These are phyloP conservation scores for Harpalus rufipes DNA, from an alignment of 2,888 invertebrate genomes.

Conservation along the genomic window DNA sequence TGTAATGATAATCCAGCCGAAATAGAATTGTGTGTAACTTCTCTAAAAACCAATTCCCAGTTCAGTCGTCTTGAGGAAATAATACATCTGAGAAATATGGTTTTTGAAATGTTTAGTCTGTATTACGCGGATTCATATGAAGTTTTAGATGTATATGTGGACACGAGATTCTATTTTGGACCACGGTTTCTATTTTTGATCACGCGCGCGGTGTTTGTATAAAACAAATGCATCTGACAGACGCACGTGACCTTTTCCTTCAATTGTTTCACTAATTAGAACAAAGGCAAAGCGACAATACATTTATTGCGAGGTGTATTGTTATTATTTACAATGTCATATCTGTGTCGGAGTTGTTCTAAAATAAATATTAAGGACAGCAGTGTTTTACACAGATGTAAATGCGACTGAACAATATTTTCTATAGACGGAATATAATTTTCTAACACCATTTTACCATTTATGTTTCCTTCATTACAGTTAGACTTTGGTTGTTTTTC, in stretches of 20 bases:
- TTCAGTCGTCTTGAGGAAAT: neutral
- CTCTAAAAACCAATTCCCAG: neutral
- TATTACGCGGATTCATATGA: neutral
- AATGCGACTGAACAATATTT: too few species aligned
- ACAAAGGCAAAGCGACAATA: neutral
- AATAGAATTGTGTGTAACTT: neutral
- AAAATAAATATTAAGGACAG: too few species aligned
- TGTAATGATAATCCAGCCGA: neutral
- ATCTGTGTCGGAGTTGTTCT: too few species aligned
- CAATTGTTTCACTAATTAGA: neutral
- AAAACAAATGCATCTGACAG: neutral
- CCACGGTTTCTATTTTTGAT: neutral
- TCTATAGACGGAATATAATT: too few species aligned
- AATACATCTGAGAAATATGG: neutral
- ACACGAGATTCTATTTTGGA: neutral
- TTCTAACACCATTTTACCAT: too few species aligned
- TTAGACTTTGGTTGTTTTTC: too few species aligned
- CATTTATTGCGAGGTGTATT: too few species aligned
- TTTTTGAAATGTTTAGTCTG: constrained; percentile 3
- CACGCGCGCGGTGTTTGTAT: neutral
- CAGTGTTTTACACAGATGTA: too few species aligned
- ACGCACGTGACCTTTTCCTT: neutral
- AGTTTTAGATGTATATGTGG: neutral
- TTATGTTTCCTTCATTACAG: too few species aligned
- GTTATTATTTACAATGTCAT: too few species aligned